These are phyloP conservation scores for Lymantria monacha DNA, from an alignment of 2,888 invertebrate species.

Conservation along the genomic window DNA sequence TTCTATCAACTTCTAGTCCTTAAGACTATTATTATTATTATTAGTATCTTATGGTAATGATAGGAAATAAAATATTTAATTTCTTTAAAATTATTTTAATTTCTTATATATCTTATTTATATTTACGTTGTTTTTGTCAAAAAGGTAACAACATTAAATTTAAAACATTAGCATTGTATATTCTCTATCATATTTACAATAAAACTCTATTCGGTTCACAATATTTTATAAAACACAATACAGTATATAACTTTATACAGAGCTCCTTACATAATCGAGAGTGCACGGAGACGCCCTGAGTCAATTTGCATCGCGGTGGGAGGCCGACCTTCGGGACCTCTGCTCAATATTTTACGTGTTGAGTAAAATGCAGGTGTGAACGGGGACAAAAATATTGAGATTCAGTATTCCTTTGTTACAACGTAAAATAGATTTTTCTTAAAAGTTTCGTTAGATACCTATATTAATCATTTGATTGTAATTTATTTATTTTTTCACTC, in stretches of 20 bases:
- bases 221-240: slow-evolving; percentile 33
- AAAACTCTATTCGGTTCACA: slow-evolving; percentile 22
- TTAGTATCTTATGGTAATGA: no score
- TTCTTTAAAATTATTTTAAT: no score
- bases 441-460: no score
- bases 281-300: slow-evolving; percentile 39
- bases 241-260: slow-evolving; percentile 12
- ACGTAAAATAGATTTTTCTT: no score
- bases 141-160: slow-evolving; percentile 2
- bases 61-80: no score
- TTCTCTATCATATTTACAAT: slow-evolving; percentile 18
- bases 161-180: slow-evolving; percentile 1
- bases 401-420: no score
- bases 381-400: slow-evolving; percentile 9
- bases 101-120: no score
- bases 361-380: slow-evolving; percentile 36
- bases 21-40: no score
- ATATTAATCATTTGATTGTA: no score
- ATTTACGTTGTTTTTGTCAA: not conserved
- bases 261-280: slow-evolving; percentile 51
- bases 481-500: no score
- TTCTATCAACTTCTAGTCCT: no score
- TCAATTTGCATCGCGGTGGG: slow-evolving; percentile 50
- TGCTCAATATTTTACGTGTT: slow-evolving; percentile 48
- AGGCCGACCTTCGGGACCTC: slow-evolving; percentile 32